A percentile compares a stretch with the other conserved stretches of the same genome.
phyloP scores from a whole-genome alignment of 1,140 invertebrate species.

The Ooceraea biroi region DNA sequence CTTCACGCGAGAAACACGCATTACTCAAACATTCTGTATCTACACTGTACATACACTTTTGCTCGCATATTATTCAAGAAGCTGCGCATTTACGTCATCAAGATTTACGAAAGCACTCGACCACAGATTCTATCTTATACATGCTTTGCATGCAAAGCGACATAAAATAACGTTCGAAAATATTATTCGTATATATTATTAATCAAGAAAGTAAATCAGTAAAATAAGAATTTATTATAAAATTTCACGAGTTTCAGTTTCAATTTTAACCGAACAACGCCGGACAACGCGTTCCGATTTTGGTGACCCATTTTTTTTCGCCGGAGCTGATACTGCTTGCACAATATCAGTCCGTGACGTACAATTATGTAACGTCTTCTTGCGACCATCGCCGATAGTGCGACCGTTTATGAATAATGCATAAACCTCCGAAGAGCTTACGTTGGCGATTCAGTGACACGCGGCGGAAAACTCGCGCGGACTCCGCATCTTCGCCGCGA shows the following conservation, averaged over 20 bases:
- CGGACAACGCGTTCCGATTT: not conserved
- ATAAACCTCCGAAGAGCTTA: constrained; percentile 33
- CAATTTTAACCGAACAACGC: not conserved
- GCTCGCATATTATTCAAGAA: not conserved
- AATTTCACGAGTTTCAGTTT: not conserved
- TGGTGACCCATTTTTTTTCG: not conserved
- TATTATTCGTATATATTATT: not conserved
- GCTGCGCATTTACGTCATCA: not conserved
- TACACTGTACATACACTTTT: not conserved
- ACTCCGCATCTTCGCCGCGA: constrained; percentile 1
- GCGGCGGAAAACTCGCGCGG: constrained; percentile 15
- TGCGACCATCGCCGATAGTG: not conserved
- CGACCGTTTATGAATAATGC: constrained; percentile 50
- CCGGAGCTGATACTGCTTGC: not conserved
- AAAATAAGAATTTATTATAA: not conserved
- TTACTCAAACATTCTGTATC: constrained; percentile 2
- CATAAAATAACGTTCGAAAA: constrained; percentile 5
- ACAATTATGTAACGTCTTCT: constrained; percentile 35
- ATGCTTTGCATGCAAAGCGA: not conserved
- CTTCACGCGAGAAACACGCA: constrained; percentile 11
- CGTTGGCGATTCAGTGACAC: constrained; percentile 46
- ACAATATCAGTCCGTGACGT: constrained; percentile 36
- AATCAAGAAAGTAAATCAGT: not conserved
- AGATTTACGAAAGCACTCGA: not conserved
- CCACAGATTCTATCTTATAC: not conserved